Evolutionary conservation across 1,140 invertebrate genomes (phyloP), one percentile per base, ranked within the genome.

Genomic region (Caenorhabditis inopinata): DNA sequence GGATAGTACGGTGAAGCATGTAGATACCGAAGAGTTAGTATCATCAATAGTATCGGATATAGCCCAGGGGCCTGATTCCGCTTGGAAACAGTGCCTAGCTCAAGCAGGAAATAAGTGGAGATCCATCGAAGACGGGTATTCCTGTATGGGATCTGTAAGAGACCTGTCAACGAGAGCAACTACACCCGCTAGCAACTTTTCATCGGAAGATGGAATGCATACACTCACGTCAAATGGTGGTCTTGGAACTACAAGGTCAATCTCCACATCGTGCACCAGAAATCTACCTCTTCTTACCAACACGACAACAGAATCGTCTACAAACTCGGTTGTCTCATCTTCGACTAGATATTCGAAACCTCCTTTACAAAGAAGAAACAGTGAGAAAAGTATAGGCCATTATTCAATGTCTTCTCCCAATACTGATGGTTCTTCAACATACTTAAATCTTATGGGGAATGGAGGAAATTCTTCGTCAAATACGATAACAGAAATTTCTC

Each of bases 61-160:
- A 14, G 53, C 49, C 25, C 76, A 78, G 32, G 76, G 76, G 2
- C 49, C 45, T 5, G 76, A 78, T 38, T 51, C 49, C 12, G 76
- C 76, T 3, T 78, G 76, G 76, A 58, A 68, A 45, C 76, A 78
- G 21, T 78, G 76, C 25, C 53, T 78, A 4, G 76, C 49, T 9
- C n/a, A 58, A 23, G 76, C 76, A 3, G 58, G 58, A 2, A 68
- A 68, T 29, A 42, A 42, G 32, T 42, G 58, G 58, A 42, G 32
- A 27, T 42, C 32, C n/a, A 42, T 29, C 38, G 58, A 68, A 68
- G 58, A 68, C 9, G 58, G 32, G 6, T 38, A 68, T 7, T 68
- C 51, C 2, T 58, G 27, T 32, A 58, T 38, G 58, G 58, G 58
- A 38, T 68, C 58, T 1, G 23, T 68, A 21, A n/a, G 58, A 18